These are phyloP conservation scores for Gymnopithys bicolor DNA, from an alignment of 2,797 vertebrate genomes.

Conservation along the genomic window DNA sequence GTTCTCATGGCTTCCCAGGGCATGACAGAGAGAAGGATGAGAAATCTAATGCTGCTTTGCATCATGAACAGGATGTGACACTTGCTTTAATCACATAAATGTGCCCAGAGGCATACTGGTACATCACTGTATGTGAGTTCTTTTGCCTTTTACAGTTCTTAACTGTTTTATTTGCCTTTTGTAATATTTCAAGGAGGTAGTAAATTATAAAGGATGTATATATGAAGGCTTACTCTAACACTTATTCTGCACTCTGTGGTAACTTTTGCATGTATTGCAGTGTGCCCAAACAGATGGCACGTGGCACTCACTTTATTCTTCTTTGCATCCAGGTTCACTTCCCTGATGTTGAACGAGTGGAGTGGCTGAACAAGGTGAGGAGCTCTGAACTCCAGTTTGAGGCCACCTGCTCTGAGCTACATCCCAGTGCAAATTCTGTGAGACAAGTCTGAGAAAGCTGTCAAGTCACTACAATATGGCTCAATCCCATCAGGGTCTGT, in stretches of 20 bases:
- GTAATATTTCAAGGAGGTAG: not conserved
- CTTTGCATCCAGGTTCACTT: conserved; percentile 85
- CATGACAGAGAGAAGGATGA: conserved; percentile 12
- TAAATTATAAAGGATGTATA: not conserved
- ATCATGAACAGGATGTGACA: conserved; percentile 36
- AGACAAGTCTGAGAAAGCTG: not conserved
- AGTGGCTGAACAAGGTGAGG: conserved; percentile 96
- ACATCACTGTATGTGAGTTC: not conserved
- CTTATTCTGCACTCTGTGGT: not conserved
- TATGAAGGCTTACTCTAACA: not conserved
- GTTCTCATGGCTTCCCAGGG: not conserved
- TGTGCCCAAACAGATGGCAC: not conserved
- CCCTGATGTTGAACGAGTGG: conserved; percentile 89
- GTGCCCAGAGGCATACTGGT: not conserved
- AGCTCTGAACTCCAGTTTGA: not conserved
- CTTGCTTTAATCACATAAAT: not conserved
- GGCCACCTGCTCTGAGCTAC: not conserved
- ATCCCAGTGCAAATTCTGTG: not conserved
- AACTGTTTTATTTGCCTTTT: not conserved
- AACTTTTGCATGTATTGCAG: not conserved
- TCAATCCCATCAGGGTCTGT: not conserved
- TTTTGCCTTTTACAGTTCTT: not conserved
- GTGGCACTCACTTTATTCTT: not conserved
- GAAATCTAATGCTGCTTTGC: conserved; percentile 17
- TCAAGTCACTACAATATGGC: not conserved